phyloP scores from a whole-genome alignment of 2,113 vertebrate genomes.

The Fregetta grallaria region DNA sequence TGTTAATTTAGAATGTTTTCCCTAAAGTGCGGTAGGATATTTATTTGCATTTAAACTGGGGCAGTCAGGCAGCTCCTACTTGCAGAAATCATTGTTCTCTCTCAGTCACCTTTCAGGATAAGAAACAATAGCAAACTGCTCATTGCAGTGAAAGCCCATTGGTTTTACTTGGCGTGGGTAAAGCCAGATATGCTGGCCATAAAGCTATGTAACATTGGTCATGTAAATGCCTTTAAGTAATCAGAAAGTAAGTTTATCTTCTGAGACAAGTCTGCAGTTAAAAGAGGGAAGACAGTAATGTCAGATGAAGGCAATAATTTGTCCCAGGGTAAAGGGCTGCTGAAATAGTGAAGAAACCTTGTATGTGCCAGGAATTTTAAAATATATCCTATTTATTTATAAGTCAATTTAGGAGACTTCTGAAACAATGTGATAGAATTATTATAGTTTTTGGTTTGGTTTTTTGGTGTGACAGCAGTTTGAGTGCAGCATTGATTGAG shows the following conservation, averaged over 20 bases:
- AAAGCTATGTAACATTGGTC: background rate
- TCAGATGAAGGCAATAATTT: background rate
- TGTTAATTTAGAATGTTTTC: constrained; percentile 41
- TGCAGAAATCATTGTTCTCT: background rate
- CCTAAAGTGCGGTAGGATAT: constrained; percentile 1
- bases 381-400: background rate
- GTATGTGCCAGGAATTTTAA: background rate
- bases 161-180: background rate
- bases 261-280: accelerated
- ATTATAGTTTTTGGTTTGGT: background rate
- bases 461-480: background rate
- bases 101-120: background rate
- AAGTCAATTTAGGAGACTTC: background rate
- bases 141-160: background rate
- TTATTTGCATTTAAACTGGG: constrained; percentile 28
- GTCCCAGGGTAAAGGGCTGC: background rate
- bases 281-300: background rate
- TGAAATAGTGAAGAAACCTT: background rate
- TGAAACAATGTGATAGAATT: background rate
- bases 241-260: background rate
- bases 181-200: background rate
- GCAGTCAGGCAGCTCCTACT: background rate
- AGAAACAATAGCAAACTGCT: background rate
- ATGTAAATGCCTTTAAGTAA: background rate
- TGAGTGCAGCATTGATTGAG: background rate